Conservation (phyloP, 1,140 invertebrate species). For the Pomacea maculata region DNA sequence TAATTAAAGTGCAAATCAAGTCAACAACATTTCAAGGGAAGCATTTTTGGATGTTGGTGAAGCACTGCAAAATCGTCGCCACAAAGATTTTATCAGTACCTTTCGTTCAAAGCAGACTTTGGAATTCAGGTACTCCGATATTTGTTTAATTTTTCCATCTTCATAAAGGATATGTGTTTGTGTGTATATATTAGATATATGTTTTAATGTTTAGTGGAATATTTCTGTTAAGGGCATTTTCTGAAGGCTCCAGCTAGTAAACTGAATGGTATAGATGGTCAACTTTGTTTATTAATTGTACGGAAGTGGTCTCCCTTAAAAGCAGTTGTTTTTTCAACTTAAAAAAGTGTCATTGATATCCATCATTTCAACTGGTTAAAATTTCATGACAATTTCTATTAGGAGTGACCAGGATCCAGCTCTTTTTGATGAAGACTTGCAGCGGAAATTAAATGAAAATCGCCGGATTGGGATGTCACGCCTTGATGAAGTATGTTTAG, state of each 20-base stretch:
- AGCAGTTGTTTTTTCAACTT: no score
- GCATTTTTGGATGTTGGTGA: conserved; percentile 63
- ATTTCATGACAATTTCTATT: conserved; percentile 9
- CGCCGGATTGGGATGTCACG: conserved; percentile 41
- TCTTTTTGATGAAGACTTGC: conserved; percentile 45
- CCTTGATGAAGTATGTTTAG: conserved; percentile 51
- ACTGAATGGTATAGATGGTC: background rate
- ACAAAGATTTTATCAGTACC: conserved; percentile 54
- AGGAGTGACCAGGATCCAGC: conserved; percentile 55
- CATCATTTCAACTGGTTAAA: background rate
- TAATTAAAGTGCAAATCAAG: conserved; percentile 35
- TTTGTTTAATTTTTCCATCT: background rate
- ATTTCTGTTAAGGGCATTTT: background rate
- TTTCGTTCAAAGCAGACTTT: conserved; percentile 54
- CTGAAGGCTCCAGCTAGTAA: background rate
- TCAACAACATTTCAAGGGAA: conserved; percentile 53
- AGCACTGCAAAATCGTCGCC: conserved; percentile 55
- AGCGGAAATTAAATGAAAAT: conserved; percentile 53
- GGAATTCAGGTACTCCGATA: conserved; percentile 26
- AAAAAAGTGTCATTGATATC: no score
- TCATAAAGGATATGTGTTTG: background rate
- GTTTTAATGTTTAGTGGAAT: background rate
- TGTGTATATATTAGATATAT: background rate
- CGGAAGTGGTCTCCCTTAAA: no score
- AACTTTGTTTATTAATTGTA: no score